Base-by-base conservation (phyloP, 2,797 vertebrate genomes). In the Cyclura pinguis region DNA sequence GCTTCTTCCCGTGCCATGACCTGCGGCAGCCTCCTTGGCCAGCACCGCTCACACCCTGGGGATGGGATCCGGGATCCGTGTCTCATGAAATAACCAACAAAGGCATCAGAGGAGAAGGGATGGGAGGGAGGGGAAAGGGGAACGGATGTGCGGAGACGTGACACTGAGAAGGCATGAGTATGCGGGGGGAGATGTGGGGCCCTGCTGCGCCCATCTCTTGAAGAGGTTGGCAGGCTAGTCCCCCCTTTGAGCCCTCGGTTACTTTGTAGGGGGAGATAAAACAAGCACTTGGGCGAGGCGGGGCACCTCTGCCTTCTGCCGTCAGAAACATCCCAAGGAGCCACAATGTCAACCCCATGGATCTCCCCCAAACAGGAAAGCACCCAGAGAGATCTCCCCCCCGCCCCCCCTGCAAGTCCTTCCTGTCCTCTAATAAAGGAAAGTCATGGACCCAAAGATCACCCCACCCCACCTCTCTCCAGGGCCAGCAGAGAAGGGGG, bases 41-140 rank as follows among this genome's bases (percentile, higher is more conserved):
- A 22, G 59, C 18, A 4, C 18, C 18, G 59, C 42, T 47, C 42
- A 4, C 18, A 4, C 80, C 32, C 52, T 14, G 32, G 80, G 80
- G 32, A 62, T 2, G 8, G n/a, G 80, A 82, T 59, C 80, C n/a
- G 8, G n/a, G 80, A 82, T 59, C 80, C 20, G 32, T 82, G 55
- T 59, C 80, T 82, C 80, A 62, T 22, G 80, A 62, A 82, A 38
- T 5, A 59, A n/a, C 32, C 80, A 81, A 35, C 52, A 81, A 82
- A n/a, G 55, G 24, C 55, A 82, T 24, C 29, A 3, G 80, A 81
- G 50, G 29, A n/a, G 52, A 13, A 14, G 50, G 16, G 29, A 9
- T 14, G 24, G 16, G 16, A 42, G 14, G 2, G 52, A 7, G 0
- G 22, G 74, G 38, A 0, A 38, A 20, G n/a, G 13, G 5, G n/a